Conservation (phyloP, 1,140 invertebrate species). For the Megalonaias nervosa region DNA sequence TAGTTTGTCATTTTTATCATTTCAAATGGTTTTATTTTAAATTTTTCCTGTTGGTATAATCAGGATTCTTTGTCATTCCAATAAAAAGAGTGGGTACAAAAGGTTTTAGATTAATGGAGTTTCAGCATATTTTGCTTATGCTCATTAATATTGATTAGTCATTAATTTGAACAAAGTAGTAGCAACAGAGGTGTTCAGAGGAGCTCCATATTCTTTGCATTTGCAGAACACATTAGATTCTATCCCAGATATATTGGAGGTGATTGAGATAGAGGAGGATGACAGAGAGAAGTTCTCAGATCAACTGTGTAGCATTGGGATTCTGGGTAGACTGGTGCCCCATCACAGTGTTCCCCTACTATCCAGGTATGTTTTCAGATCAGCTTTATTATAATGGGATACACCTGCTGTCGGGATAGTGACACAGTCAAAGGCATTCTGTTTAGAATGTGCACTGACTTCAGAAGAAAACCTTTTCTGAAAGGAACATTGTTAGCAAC, state of each 20-base stretch:
- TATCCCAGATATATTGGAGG: conserved; percentile 75
- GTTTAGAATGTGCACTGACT: not conserved
- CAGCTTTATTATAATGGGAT: not conserved
- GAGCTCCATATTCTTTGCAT: not conserved
- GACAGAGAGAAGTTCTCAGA: conserved; percentile 81
- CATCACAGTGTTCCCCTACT: conserved; percentile 59
- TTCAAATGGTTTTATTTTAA: too few species aligned
- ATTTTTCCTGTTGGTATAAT: too few species aligned
- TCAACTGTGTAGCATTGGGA: conserved; percentile 80
- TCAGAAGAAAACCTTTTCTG: not conserved
- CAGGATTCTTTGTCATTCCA: too few species aligned
- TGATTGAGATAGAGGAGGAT: conserved; percentile 80
- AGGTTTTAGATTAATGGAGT: too few species aligned
- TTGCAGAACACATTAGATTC: conserved; percentile 49
- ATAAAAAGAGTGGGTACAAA: too few species aligned
- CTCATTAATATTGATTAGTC: too few species aligned
- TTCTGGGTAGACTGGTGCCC: conserved; percentile 71
- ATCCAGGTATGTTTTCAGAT: conserved; percentile 43
- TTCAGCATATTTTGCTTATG: too few species aligned
- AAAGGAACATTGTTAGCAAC: not conserved
- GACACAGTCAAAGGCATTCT: not conserved
- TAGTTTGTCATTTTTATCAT: too few species aligned
- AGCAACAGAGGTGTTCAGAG: not conserved
- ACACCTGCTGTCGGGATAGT: not conserved
- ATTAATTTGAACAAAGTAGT: not conserved